Base-by-base conservation (phyloP, 2,797 vertebrate genomes). In the Chaetophractus vellerosus region DNA sequence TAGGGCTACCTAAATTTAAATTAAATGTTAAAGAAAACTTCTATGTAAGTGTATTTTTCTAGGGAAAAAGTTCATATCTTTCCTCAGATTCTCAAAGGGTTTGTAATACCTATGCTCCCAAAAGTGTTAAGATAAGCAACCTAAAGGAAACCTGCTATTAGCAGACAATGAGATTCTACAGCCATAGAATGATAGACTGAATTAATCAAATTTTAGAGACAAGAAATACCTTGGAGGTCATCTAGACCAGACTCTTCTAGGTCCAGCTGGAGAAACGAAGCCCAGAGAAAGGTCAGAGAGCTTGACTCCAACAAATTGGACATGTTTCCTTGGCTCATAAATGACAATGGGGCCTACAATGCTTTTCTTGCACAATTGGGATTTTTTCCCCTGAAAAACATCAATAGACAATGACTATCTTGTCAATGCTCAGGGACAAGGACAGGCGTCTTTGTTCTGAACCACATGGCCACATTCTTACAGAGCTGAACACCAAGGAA, bases 371-470 rank as follows among this genome's bases (percentile, higher is more conserved):
- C 21, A 19, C 76, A 61, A 59, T 2, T 2, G n/a, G 52, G 48
- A 80, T n/a, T 36, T 69, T 57, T 33, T 45, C n/a, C n/a, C 64
- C 74, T 80, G 48, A 85, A 90, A 96, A 82, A 55, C n/a, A 19
- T 52, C 57, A 55, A 11, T 52, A 95, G 80, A 97, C 83, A 95
- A 95, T 88, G 72, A 59, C 28, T 66, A 78, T 68, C 66, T 83
- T 96, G 95, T 96, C 23, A 45, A 41, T 41, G 72, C 63, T 26
- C 48, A 45, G 64, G 66, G 91, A 72, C 91, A 79, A 89, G 68
- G 55, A 91, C 72, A 55, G 5, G n/a, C 55, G 48, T 89, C 76
- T 96, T 90, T 84, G 81, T 90, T 91, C 87, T 61, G 59, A 92
- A 41, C 61, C 83, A 95, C 59, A 92, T 52, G 57, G 92, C 74